Evolutionary conservation across 2,888 invertebrate species (phyloP).

Genomic region (Digitonthophagus gazella): DNA sequence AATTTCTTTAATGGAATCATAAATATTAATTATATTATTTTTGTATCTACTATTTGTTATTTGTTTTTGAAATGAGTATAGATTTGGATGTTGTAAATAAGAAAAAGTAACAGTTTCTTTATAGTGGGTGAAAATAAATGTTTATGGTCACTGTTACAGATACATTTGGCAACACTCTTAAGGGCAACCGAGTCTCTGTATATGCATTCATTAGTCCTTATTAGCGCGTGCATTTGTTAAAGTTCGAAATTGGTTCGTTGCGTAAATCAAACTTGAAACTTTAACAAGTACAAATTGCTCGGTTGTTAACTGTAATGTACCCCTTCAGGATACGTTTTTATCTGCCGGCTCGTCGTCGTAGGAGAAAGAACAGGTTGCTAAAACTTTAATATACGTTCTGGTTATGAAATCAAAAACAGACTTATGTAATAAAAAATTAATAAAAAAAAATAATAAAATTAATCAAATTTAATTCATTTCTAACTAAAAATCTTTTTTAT

Average conservation of each 20-base stretch:
- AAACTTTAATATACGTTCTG: neutral
- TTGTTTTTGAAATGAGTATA: neutral
- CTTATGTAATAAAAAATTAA: too few relatives aligned
- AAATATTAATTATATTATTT: neutral
- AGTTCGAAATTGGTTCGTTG: constrained; percentile 35
- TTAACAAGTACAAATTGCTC: constrained; percentile 24
- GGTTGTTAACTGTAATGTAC: constrained; percentile 15
- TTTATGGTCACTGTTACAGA: constrained; percentile 23
- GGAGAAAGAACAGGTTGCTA: neutral
- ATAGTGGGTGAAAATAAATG: neutral
- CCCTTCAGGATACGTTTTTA: constrained; percentile 11
- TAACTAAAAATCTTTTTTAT: too few relatives aligned
- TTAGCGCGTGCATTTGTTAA: constrained; percentile 42
- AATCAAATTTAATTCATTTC: too few relatives aligned
- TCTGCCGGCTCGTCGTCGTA: neutral
- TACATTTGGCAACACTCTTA: constrained; percentile 35
- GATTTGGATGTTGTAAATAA: too few relatives aligned
- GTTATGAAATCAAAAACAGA: too few relatives aligned
- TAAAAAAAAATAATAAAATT: too few relatives aligned
- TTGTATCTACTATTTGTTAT: neutral
- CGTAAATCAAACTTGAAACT: constrained; percentile 30
- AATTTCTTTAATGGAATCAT: neutral
- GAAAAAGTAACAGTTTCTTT: too few relatives aligned
- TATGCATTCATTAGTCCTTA: constrained; percentile 42
- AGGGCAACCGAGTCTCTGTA: constrained; percentile 19